phyloP scores from a whole-genome alignment of 1,140 invertebrate species.

The Paraescarpia echinospica region DNA sequence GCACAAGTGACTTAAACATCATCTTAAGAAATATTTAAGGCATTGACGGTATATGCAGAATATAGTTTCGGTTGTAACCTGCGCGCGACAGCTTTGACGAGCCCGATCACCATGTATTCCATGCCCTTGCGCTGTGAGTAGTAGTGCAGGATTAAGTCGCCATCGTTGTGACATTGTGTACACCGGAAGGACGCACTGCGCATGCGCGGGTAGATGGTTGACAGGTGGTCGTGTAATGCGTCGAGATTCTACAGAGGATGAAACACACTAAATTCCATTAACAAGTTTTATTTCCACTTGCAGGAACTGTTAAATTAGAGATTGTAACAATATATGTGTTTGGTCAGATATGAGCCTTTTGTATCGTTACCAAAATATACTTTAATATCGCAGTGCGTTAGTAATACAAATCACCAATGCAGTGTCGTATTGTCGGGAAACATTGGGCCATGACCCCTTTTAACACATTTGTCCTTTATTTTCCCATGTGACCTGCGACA shows the following conservation, averaged over 20 bases:
- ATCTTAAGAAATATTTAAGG: neutral
- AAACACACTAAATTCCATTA: neutral
- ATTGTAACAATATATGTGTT: no score
- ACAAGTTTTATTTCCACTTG: no score
- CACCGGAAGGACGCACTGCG: slow-evolving; percentile 59
- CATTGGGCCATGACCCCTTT: no score
- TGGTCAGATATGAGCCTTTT: no score
- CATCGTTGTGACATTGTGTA: slow-evolving; percentile 55
- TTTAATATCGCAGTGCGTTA: no score
- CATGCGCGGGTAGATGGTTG: slow-evolving; percentile 58
- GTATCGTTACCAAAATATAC: no score
- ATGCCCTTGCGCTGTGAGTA: slow-evolving; percentile 56
- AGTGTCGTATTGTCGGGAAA: no score
- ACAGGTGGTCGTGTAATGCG: slow-evolving; percentile 56
- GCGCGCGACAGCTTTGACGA: slow-evolving; percentile 7
- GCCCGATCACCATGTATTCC: slow-evolving; percentile 59
- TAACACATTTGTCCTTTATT: no score
- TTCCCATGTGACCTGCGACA: no score
- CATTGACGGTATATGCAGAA: neutral
- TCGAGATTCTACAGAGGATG: slow-evolving; percentile 42
- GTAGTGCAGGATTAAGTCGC: slow-evolving; percentile 55
- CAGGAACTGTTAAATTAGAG: no score
- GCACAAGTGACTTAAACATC: no score
- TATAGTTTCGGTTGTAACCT: neutral
- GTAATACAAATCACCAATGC: no score